A percentile compares a stretch with the other conserved stretches of the same genome.
Conservation (phyloP, 2,113 vertebrate species). For the Numida meleagris region DNA sequence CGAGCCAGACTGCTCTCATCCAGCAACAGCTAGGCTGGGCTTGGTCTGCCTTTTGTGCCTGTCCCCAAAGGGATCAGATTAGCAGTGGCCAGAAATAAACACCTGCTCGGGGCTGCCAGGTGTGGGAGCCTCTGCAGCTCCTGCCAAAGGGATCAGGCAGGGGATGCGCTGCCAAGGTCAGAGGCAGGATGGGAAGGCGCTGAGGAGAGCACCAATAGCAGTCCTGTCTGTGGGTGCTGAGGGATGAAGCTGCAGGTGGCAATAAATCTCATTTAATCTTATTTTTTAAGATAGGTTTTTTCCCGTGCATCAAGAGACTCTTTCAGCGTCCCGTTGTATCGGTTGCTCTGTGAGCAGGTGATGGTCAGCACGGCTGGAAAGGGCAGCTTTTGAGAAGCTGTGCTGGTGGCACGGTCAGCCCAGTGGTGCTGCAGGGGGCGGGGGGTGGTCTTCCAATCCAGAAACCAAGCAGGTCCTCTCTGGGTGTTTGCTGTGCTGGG, state of each 20-base stretch:
- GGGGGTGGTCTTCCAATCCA: neutral
- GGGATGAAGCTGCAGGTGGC: neutral
- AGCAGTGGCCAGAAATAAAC: neutral
- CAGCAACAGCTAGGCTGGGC: neutral
- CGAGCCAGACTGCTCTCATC: neutral
- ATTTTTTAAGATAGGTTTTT: slow-evolving; percentile 4
- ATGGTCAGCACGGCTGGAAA: neutral
- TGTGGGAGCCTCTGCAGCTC: neutral
- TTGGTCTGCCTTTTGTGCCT: neutral
- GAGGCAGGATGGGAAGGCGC: neutral
- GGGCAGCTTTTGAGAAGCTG: neutral
- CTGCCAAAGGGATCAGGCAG: neutral
- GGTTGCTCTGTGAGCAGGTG: neutral
- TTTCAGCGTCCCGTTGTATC: neutral
- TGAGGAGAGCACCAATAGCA: neutral
- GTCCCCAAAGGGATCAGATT: neutral
- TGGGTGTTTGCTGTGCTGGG: neutral
- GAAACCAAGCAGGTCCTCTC: neutral
- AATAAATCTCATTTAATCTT: neutral
- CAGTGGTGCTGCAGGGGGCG: accelerated
- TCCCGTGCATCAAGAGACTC: accelerated
- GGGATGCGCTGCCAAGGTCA: neutral
- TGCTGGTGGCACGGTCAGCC: neutral
- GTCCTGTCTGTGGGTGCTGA: neutral
- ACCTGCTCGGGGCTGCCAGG: neutral